Conservation (phyloP, 1,140 invertebrate species). For the Drosophila rufa region DNA sequence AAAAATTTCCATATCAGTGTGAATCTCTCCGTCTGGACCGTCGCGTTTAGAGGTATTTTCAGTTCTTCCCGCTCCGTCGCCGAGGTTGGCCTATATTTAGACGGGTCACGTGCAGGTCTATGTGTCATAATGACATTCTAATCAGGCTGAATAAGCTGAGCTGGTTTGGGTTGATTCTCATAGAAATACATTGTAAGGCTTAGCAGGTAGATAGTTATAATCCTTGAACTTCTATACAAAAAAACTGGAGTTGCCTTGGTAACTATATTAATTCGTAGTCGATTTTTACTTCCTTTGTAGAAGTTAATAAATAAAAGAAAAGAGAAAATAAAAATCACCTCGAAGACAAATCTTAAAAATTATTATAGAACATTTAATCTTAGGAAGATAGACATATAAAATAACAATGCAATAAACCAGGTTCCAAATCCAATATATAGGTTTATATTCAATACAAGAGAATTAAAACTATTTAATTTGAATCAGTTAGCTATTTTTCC, state of each 20-base stretch:
- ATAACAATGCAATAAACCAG: not conserved
- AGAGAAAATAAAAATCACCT: too few species aligned
- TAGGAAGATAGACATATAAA: not conserved
- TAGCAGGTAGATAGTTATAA: not conserved
- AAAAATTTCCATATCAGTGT: constrained; percentile 69
- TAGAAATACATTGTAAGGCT: not conserved
- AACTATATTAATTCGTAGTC: too few species aligned
- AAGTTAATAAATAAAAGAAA: not conserved
- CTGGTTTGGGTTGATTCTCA: not conserved
- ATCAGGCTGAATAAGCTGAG: constrained; percentile 12
- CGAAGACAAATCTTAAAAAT: too few species aligned
- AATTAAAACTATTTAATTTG: not conserved
- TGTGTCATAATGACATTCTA: constrained; percentile 34
- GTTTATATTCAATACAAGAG: too few species aligned
- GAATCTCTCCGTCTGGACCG: constrained; percentile 31
- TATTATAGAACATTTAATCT: too few species aligned
- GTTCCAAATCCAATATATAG: not conserved
- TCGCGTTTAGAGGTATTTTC: constrained; percentile 3
- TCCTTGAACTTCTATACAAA: too few species aligned
- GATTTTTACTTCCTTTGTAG: not conserved
- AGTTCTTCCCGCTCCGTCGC: constrained; percentile 17
- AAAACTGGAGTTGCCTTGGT: too few species aligned
- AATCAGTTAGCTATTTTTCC: not conserved
- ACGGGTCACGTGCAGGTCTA: constrained; percentile 19
- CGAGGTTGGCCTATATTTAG: constrained; percentile 39